phyloP scores from a whole-genome alignment of 2,797 vertebrate genomes.

The Notolabrus celidotus region DNA sequence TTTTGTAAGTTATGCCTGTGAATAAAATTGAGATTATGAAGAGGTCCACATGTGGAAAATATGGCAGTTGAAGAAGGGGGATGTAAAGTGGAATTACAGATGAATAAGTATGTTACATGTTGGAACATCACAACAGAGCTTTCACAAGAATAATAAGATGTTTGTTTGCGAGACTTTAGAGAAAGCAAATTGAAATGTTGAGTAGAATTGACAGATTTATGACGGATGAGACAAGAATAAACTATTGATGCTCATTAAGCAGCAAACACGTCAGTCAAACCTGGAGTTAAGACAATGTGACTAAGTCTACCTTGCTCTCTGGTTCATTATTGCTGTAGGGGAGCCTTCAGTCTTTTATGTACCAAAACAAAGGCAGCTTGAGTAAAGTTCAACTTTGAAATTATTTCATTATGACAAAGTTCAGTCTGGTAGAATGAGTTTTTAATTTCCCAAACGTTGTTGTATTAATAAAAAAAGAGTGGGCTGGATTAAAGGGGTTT shows the following conservation, averaged over 20 bases:
- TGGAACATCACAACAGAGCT: constrained; percentile 1
- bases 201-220: background rate
- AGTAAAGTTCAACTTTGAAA: background rate
- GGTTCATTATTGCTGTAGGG: background rate
- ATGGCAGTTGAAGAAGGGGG: background rate
- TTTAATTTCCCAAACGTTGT: background rate
- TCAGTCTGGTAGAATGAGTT: background rate
- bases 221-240: background rate
- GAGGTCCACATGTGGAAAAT: background rate
- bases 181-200: constrained; percentile 8
- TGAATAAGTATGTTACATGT: constrained; percentile 6
- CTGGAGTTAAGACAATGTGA: background rate
- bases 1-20: background rate
- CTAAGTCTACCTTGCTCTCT: background rate
- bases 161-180: background rate
- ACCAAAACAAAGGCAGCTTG: background rate
- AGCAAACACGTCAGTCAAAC: background rate
- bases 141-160: background rate
- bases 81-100: constrained; percentile 4
- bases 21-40: background rate
- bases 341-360: background rate
- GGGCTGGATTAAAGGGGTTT: background rate
- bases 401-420: background rate
- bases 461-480: background rate
- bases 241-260: background rate